Evolutionary conservation across 2,888 invertebrate genomes (phyloP), one percentile per base, ranked within the genome.

Genomic region (Globia sparganii): DNA sequence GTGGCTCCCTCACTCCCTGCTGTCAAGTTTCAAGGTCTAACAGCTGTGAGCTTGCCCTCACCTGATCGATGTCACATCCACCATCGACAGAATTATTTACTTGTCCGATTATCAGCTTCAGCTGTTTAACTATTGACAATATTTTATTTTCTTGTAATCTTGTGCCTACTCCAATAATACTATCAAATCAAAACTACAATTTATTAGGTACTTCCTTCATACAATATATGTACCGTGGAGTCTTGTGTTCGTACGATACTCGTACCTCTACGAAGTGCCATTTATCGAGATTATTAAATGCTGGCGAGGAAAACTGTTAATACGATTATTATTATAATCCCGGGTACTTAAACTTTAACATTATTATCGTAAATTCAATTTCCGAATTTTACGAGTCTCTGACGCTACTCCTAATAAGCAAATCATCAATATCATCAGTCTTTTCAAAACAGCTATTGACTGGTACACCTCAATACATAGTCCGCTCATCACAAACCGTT

Each of bases 11-110:
- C 56, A 69, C 66, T 56, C 59, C 75, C 53, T 71, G 58, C 58
- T 80, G 86, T 78, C 76, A 72, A 65, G 25, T 72, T 69, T 85
- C 88, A 87, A 85, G 87, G 86, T 83, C 76, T 80, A 72, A 84
- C 87, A 89, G 85, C 82, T 87, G 88, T 81, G 64, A 73, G 56
- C 61, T 49, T 31, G 28, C 68, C 49, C 73, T 65, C 78, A 79
- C 87, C 84, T 80, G 89, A 81, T 86, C 81, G 62, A 76, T 78
- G 76, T 53, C 61, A 69, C 49, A 73, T 75, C 64, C 59, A 74
- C 34, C 62, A 74, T 53, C 59, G 53, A 72, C 34, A 65, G 69
- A 21, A 31, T 53, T 69, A 75, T 75, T 62, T 46, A 78, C 65
- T 62, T 34, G 40, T 15, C n/a, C 28, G 4, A 40, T 59, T 66